Base-by-base conservation (phyloP, 2,888 invertebrate genomes). In the Orchesellides sinensis region DNA sequence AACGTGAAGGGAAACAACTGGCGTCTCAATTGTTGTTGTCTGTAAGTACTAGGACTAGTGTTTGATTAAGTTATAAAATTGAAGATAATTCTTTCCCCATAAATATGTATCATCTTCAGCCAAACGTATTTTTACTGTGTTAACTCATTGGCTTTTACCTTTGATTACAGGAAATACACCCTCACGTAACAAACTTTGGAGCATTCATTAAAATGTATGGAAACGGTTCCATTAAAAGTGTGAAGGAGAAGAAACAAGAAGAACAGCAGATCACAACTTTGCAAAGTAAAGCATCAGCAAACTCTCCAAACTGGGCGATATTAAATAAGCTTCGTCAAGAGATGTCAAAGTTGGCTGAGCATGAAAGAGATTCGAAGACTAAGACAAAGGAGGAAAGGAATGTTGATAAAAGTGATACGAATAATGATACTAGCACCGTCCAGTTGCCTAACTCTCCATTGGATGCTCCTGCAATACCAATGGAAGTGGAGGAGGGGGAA, bases 151-250 rank as follows among this genome's bases (percentile, higher is more conserved):
- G 40, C 10, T n/a, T n/a, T n/a, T n/a, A n/a, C n/a, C n/a, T 40
- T 17, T n/a, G 25, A 74, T 49, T 83, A 73, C 89, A 96, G 94
- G 93, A 94, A 69, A 92, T 99, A 29, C 99, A 99, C 91, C 98
- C 99, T 0, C 96, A 98, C 90, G 95, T 99, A 70, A 93, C 93
- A 27, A 96, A 95, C 1, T 98, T 98, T 97, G 98, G 98, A 72
- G 97, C 98, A 0, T 92, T 99, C 56, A 91, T 99, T 10, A 93
- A 98, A 0, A 92, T 99, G 35, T 99, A 99, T 90, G 98, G 97
- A 70, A 96, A 96, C 88, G 94, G 95, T 47, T 96, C 96, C 3
- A 95, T 96, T 19, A 96, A 96, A 90, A 95, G 95, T 83, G 95
- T 96, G 89, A 96, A 96, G 89, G 97, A 97, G 90, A 96, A 96